Base-by-base conservation (phyloP, 2,113 vertebrate genomes). In the Aramus guarauna region DNA sequence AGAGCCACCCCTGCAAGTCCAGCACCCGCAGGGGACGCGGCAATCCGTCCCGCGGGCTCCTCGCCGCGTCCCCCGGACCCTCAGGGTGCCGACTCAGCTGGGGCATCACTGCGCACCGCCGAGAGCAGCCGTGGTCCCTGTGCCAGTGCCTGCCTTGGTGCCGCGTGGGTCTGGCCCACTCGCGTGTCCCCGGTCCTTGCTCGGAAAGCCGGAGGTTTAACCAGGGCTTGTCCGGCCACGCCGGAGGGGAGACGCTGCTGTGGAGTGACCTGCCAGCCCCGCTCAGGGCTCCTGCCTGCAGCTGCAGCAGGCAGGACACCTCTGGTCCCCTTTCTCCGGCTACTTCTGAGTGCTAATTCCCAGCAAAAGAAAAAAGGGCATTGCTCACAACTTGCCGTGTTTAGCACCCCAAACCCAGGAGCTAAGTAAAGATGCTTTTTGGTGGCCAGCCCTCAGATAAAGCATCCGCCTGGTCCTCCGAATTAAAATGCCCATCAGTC, bases 1-100 rank as follows among this genome's bases (percentile, higher is more conserved):
- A 7, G 47, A 53, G 67, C 56, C 26, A 15, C 29, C 45, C 53
- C 29, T 8, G 64, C 0, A 6, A 39, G 29, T 16, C 27, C 27
- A 9, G 64, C 22, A 30, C 34, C 41, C 2, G 0, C 56, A n/a
- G 12, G 19, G 36, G 36, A 71, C 0, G 1, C 2, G 0, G 23
- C 45, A 41, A 50, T 7, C 15, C 18, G n/a, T 60, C n/a, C 11
- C 1, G 1, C 55, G 34, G 43, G 55, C n/a, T 69, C 45, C 55
- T 41, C 4, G 2, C 14, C 9, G 9, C 4, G 1, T 69, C 30
- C 30, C 18, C 45, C 3, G 2, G 18, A 18, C 30, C 36, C 48
- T 21, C n/a, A 0, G 4, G 29, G 41, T 11, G 3, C 34, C n/a
- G 15, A 7, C 8, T 34, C 2, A 0, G 22, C 41, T 50, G 47